Evolutionary conservation across 2,888 invertebrate species (phyloP).

Genomic region (Smittia aterrima): DNA sequence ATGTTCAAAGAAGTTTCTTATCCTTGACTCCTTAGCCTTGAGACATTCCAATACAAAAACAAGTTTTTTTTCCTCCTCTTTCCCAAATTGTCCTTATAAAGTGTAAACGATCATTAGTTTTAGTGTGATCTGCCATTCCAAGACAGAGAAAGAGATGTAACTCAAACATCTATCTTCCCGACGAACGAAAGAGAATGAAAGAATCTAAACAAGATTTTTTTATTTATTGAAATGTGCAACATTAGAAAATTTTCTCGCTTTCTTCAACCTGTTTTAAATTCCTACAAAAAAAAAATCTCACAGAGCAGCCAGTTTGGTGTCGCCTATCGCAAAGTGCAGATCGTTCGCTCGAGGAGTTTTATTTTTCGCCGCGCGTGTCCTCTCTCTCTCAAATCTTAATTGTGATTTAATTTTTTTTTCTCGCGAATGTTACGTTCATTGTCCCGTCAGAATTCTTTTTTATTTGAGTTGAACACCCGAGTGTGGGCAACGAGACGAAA

Average conservation of each 20-base stretch:
- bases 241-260: slow-evolving; percentile 1
- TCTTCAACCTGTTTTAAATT: not conserved
- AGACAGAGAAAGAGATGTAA: too few species aligned
- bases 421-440: slow-evolving; percentile 3
- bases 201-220: not conserved
- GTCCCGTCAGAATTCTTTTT: not conserved
- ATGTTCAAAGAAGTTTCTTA: too few species aligned
- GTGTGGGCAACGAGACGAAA: not conserved
- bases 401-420: not conserved
- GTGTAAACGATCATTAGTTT: too few species aligned
- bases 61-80: too few species aligned
- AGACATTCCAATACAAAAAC: too few species aligned
- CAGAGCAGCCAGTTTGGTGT: not conserved
- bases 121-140: too few species aligned
- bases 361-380: not conserved
- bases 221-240: not conserved
- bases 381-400: not conserved
- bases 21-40: too few species aligned
- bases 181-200: not conserved
- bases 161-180: not conserved
- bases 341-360: not conserved
- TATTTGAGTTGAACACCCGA: too few species aligned
- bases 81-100: too few species aligned
- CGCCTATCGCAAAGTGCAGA: not conserved
- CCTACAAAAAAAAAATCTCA: not conserved